A percentile compares a stretch with the other conserved stretches of the same genome.
Evolutionary conservation across 2,888 invertebrate species (phyloP).

Genomic region (Helleia helle): DNA sequence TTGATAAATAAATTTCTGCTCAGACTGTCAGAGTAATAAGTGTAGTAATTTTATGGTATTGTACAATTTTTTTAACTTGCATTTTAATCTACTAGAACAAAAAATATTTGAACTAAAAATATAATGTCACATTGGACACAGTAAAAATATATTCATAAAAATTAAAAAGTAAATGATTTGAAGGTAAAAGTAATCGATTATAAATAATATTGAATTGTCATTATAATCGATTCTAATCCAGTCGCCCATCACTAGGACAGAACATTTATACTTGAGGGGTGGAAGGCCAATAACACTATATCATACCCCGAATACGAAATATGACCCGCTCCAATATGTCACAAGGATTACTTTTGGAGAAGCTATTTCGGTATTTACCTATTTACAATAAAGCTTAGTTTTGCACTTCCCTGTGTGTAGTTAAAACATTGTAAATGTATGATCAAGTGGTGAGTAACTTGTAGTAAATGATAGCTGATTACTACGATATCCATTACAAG

Average conservation of each 20-base stretch:
- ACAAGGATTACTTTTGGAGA: too few species aligned
- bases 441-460: constrained; percentile 13
- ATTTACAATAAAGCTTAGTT: background rate
- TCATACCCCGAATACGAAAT: constrained; percentile 23
- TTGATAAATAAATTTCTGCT: too few species aligned
- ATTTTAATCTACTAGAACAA: too few species aligned
- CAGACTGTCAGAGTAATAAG: too few species aligned
- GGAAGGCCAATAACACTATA: constrained; percentile 28
- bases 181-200: too few species aligned
- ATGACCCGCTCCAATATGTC: background rate
- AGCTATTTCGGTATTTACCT: constrained; percentile 9
- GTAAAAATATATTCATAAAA: too few species aligned
- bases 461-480: constrained; percentile 29
- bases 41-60: too few species aligned
- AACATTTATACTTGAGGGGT: constrained; percentile 24
- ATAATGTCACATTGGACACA: too few species aligned
- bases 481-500: constrained; percentile 30
- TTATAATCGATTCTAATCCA: constrained; percentile 16
- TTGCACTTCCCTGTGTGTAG: background rate
- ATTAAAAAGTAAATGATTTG: too few species aligned
- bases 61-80: too few species aligned
- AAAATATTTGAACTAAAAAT: too few species aligned
- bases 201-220: background rate
- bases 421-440: background rate
- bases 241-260: constrained; percentile 19